Evolutionary conservation across 1,140 invertebrate species (phyloP), one percentile per base, ranked within the genome.

Genomic region (Melanaphis sacchari): DNA sequence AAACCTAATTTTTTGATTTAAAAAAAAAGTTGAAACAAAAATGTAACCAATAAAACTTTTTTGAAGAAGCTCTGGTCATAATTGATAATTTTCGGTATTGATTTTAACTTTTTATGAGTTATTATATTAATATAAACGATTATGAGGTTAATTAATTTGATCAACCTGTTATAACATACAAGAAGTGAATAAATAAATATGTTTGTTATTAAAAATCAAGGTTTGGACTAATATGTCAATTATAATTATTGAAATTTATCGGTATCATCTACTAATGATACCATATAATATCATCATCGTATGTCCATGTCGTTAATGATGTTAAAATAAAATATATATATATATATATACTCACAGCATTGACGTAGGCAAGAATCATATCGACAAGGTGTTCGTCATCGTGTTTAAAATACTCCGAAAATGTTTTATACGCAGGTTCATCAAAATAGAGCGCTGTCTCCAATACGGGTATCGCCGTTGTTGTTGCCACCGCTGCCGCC

Each of bases 401-500:
- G 92, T 96, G 95, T 88, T 96, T 95, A 49, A 97, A 96, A 94
- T 96, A 97, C 4, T 97, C 96, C n/a, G 96, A 95, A 94, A 97
- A 97, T 3, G 96, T 95, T 94, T 96, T 96, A 94, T 97, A 97
- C 0, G 96, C 97, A 8, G 97, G 96, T 94, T 97, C 96, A 94
- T 97, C 97, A 93, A 97, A 96, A 95, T 97, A 97, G n/a, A 97
- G 94, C 0, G 97, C 97, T 41, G 97, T 94, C 94, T 97, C 97
- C 46, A 97, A 76, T 31, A 93, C 87, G 22, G 94, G 94, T 11
- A 41, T 41, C 15, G 88, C 41, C 31, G 87, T 43, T n/a, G 31
- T 5, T 31, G 26, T 31, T 5, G 15, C n/a, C n/a, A n/a, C n/a
- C 59, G 5, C 22, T 24, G 52, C 59, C 2, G 26, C 54, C 59